Conservation (phyloP, 2,113 vertebrate genomes). For the Haliaeetus leucogaster region DNA sequence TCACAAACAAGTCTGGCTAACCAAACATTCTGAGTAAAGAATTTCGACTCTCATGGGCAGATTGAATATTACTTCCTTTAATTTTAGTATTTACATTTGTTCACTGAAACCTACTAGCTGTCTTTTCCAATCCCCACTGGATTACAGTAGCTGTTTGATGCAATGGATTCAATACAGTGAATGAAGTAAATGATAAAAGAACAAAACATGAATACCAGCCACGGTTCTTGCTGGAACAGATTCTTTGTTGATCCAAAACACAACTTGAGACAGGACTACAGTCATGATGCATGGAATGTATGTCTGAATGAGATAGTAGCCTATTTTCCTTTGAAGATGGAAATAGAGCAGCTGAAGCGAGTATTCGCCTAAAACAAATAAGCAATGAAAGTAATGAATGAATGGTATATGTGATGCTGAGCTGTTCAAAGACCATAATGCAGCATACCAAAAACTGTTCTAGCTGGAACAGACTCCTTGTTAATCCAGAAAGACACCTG, state of each 20-base stretch:
- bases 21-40: neutral
- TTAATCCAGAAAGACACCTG: constrained; percentile 99
- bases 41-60: neutral
- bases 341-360: constrained; percentile 61
- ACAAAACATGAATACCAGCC: constrained; percentile 66
- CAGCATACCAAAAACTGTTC: constrained; percentile 92
- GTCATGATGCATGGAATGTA: constrained; percentile 83
- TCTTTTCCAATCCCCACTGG: neutral
- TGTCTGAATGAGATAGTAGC: constrained; percentile 84
- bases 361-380: constrained; percentile 60
- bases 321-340: constrained; percentile 73
- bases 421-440: neutral
- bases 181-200: neutral
- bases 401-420: neutral
- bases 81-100: neutral
- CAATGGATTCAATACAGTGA: neutral
- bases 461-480: constrained; percentile 94
- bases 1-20: neutral
- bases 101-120: neutral
- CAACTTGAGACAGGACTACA: constrained; percentile 83
- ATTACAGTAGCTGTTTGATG: neutral
- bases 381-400: neutral
- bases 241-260: constrained; percentile 87
- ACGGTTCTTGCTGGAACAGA: constrained; percentile 82
- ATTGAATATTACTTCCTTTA: neutral